Base-by-base conservation (phyloP, 2,888 invertebrate genomes). In the Drosophila anceps region DNA sequence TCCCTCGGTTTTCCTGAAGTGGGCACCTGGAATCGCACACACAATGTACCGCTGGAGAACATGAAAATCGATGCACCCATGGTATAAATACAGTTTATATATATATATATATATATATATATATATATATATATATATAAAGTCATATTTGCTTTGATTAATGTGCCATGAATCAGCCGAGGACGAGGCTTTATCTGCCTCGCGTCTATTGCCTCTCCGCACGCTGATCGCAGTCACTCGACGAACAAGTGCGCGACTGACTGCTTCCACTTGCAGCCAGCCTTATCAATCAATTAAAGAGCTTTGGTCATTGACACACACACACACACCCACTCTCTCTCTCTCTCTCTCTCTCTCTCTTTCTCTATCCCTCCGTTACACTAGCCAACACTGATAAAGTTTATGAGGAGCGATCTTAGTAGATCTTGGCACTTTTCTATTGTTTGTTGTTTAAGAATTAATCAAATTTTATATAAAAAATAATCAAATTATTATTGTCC, bases 41-140 rank as follows among this genome's bases (percentile, higher is more conserved):
- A 95, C 67, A 93, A 94, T 91, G 94, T 95, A 82, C 93, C 94
- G 75, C 92, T 95, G 80, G 95, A 96, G 81, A 95, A 96, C 89
- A 94, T 96, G 81, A 95, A 95, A 92, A 95, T 96, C 95, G 97
- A 97, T 93, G 95, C 96, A 85, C 97, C 96, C 91, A 95, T 95
- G 92, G 94, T 95, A 85, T 75, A 48, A 10, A 54, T 54, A 54
- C 13, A 29, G n/a, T n/a, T n/a, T n/a, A n/a, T n/a, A n/a, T n/a
- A n/a, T n/a, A n/a, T 29, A 39, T 6, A 13, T 6, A 43, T 12
- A 43, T 41, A 18, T 12, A 12, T 10, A 43, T 18, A 4, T 39
- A 39, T 4, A n/a, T 9, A n/a, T 18, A 10, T 43, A 20, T 44
- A 20, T 6, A 2, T 43, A 15, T 10, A 50, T 31, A 43, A 20